phyloP scores from a whole-genome alignment of 2,113 vertebrate genomes.

The Pogona vitticeps region DNA sequence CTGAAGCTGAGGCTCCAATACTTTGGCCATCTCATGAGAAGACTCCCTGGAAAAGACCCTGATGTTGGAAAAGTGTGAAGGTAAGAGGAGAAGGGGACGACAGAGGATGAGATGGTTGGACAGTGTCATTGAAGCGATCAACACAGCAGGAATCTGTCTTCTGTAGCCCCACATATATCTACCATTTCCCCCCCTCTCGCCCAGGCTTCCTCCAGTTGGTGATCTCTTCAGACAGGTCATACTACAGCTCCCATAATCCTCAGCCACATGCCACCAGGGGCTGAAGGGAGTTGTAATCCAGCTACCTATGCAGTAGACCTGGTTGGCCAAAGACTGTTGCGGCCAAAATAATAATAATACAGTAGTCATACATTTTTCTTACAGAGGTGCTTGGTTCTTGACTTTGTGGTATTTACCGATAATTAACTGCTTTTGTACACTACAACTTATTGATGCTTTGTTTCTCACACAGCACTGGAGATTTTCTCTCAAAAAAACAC shows the following conservation, averaged over 20 bases:
- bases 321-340: background rate
- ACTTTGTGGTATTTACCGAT: slow-evolving; percentile 55
- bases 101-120: too few species aligned
- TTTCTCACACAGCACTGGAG: slow-evolving; percentile 13
- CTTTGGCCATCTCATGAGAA: too few species aligned
- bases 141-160: too few species aligned
- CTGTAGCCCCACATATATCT: background rate
- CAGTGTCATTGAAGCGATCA: too few species aligned
- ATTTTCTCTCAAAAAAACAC: slow-evolving; percentile 66
- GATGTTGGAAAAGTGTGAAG: too few species aligned
- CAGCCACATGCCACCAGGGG: background rate
- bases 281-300: background rate
- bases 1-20: too few species aligned
- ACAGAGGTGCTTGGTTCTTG: slow-evolving; percentile 41
- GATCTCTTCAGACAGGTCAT: too few species aligned
- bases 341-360: background rate
- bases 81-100: too few species aligned
- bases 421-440: slow-evolving; percentile 61
- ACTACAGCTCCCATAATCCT: background rate
- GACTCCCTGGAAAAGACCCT: too few species aligned
- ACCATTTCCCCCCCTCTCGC: background rate
- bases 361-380: slow-evolving; percentile 28
- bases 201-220: too few species aligned
- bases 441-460: slow-evolving; percentile 43
- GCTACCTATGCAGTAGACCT: too few species aligned